Evolutionary conservation across 1,140 invertebrate species (phyloP).

Genomic region (Saccostrea glomerata): DNA sequence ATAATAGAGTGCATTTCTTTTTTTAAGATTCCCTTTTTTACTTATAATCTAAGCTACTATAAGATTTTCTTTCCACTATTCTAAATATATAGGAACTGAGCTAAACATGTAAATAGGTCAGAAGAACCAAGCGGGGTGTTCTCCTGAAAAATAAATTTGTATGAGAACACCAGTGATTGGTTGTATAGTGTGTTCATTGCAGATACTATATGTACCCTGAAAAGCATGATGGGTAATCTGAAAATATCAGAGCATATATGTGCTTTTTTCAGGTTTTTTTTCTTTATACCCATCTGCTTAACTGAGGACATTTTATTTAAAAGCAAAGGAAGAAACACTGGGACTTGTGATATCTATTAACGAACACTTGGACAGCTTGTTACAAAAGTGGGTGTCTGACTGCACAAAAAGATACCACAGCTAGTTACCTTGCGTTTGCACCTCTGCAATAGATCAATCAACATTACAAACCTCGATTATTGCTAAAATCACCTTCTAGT

Average conservation of each 20-base stretch:
- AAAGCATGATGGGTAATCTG: slow-evolving; percentile 8
- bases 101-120: background rate
- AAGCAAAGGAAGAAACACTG: background rate
- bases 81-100: background rate
- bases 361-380: background rate
- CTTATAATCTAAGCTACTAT: background rate
- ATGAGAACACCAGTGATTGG: background rate
- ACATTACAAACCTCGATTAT: background rate
- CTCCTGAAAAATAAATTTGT: too few species aligned
- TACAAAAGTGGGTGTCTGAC: background rate
- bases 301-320: background rate
- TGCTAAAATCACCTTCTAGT: background rate
- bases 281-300: background rate
- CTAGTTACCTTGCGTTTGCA: slow-evolving; percentile 14
- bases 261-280: background rate
- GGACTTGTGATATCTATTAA: background rate
- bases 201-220: background rate
- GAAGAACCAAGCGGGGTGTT: too few species aligned
- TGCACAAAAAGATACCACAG: background rate
- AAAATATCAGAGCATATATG: background rate
- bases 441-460: slow-evolving; percentile 19
- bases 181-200: background rate
- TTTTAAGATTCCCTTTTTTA: background rate
- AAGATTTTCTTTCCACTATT: background rate
- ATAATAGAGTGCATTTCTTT: background rate